phyloP scores from a whole-genome alignment of 1,140 invertebrate genomes.

The Nasonia longicornis region DNA sequence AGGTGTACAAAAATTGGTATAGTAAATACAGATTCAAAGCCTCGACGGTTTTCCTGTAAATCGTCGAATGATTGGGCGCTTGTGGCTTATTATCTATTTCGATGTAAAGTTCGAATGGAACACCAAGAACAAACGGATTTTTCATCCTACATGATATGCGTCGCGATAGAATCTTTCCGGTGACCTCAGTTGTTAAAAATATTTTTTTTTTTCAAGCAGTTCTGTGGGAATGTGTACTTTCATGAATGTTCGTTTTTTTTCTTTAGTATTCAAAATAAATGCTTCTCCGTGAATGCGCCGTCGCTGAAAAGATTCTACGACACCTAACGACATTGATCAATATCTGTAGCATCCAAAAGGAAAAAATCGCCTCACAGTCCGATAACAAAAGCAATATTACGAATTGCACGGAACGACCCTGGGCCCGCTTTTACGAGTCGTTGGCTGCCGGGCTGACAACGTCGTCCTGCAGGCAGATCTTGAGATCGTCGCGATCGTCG shows the following conservation, averaged over 20 bases:
- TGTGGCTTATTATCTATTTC: not conserved
- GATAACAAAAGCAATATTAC: not conserved
- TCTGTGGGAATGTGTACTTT: slow-evolving; percentile 5
- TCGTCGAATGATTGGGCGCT: no score
- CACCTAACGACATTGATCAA: not conserved
- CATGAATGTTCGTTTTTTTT: not conserved
- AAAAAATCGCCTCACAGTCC: not conserved
- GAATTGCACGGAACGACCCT: slow-evolving; percentile 22
- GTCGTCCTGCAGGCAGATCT: slow-evolving; percentile 65
- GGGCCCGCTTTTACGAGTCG: not conserved
- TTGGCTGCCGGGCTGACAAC: slow-evolving; percentile 35
- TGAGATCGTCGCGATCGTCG: slow-evolving; percentile 66
- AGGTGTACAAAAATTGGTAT: no score
- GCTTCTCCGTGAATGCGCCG: not conserved
- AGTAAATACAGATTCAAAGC: no score
- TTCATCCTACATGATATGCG: not conserved
- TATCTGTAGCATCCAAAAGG: not conserved
- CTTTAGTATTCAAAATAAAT: slow-evolving; percentile 30
- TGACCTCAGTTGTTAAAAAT: slow-evolving; percentile 3
- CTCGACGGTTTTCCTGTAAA: no score
- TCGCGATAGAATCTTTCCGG: not conserved
- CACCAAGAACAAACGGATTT: not conserved
- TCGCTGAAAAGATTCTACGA: not conserved
- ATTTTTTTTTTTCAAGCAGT: slow-evolving; percentile 4
- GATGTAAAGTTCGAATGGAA: not conserved